A percentile compares a stretch with the other conserved stretches of the same genome.
phyloP scores from a whole-genome alignment of 2,888 invertebrate genomes.

The Cristatella mucedo region DNA sequence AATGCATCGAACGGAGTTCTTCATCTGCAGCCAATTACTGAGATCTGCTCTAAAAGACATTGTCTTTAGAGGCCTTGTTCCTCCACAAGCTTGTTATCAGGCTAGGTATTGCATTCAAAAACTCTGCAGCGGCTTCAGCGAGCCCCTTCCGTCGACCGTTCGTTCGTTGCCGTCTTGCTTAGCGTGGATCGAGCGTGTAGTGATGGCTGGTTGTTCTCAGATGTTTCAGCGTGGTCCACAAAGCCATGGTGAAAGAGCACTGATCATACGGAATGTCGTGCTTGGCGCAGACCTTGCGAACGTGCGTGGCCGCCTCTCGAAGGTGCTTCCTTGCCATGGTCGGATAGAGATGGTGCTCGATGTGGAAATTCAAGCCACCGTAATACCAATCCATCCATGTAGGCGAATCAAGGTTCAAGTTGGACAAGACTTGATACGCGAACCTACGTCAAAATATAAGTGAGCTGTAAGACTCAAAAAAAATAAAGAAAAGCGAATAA shows the following conservation, averaged over 20 bases:
- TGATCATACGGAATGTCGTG: conserved; percentile 12
- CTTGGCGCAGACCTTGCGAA: conserved; percentile 10
- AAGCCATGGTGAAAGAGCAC: conserved; percentile 11
- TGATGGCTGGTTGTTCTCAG: conserved; percentile 9
- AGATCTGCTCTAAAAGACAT: too few relatives aligned
- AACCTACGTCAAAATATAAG: too few relatives aligned
- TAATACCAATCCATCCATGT: conserved; percentile 13
- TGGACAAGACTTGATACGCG: conserved; percentile 10
- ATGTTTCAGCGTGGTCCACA: conserved; percentile 10
- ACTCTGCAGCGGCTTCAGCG: too few relatives aligned
- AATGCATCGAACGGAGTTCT: too few relatives aligned
- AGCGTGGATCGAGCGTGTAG: conserved; percentile 11
- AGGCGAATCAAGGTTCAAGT: conserved; percentile 13
- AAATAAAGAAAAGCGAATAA: too few relatives aligned
- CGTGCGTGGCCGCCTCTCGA: conserved; percentile 9
- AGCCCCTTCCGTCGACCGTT: too few relatives aligned
- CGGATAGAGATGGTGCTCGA: conserved; percentile 13
- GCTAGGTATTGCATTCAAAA: too few relatives aligned
- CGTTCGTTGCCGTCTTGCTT: too few relatives aligned
- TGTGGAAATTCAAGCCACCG: conserved; percentile 13
- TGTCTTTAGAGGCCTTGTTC: too few relatives aligned
- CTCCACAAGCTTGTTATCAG: too few relatives aligned
- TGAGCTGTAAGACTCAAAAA: too few relatives aligned
- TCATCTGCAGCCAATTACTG: too few relatives aligned
- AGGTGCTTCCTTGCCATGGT: conserved; percentile 12